phyloP scores from a whole-genome alignment of 2,797 vertebrate species.

The Myotis pilosus region DNA sequence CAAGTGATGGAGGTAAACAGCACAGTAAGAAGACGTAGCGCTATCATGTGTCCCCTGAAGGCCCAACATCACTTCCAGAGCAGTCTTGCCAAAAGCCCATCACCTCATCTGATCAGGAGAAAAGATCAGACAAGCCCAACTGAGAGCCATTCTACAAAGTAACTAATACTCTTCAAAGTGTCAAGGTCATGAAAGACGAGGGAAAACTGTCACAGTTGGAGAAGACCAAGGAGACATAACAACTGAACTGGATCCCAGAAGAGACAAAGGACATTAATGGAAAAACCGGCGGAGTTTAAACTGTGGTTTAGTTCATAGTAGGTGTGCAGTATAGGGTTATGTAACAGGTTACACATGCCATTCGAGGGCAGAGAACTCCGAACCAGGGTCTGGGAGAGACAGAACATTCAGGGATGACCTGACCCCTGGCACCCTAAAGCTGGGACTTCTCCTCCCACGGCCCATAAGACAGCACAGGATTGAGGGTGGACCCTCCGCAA shows the following conservation, averaged over 20 bases:
- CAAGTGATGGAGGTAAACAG: background rate
- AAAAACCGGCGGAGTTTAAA: background rate
- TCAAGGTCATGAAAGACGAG: background rate
- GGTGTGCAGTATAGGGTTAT: background rate
- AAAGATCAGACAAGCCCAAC: background rate
- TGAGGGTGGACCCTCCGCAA: too few relatives aligned
- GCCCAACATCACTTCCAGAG: background rate
- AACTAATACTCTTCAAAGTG: background rate
- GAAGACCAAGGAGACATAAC: background rate
- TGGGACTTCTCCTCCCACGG: background rate
- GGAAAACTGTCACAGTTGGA: background rate
- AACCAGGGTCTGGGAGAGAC: background rate
- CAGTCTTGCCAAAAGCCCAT: background rate
- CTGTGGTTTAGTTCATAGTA: background rate
- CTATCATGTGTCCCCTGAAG: fast-evolving
- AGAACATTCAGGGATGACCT: background rate
- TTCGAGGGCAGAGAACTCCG: background rate
- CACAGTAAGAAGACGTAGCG: fast-evolving
- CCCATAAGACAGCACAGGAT: background rate
- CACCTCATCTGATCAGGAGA: background rate
- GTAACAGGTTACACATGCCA: background rate
- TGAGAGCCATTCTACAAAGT: background rate
- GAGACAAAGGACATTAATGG: background rate
- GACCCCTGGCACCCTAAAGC: background rate
- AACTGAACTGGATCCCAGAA: background rate